phyloP scores from a whole-genome alignment of 2,113 vertebrate species.

The Noturus placidus region DNA sequence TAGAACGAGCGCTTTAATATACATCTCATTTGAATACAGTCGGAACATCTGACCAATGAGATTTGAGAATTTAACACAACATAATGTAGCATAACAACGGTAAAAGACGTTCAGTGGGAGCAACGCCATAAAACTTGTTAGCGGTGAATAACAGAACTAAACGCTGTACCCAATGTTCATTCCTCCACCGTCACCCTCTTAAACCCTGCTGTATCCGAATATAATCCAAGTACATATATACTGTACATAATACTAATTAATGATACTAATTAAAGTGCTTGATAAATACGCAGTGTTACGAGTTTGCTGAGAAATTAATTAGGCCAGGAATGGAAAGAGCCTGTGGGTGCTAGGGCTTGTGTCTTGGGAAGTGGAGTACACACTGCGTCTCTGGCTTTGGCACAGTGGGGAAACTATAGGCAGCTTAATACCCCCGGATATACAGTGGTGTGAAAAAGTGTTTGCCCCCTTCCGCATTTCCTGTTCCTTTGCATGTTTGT shows the following conservation, averaged over 20 bases:
- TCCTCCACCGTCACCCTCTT: not conserved
- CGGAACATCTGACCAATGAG: no score
- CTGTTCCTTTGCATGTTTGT: no score
- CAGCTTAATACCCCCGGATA: constrained; percentile 63
- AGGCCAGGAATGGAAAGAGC: constrained; percentile 68
- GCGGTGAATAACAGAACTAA: not conserved
- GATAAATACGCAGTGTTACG: constrained; percentile 73
- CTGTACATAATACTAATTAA: constrained; percentile 42
- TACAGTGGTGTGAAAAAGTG: no score
- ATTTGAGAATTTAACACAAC: not conserved
- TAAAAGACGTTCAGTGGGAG: not conserved
- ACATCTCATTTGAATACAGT: not conserved
- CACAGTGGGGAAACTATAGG: constrained; percentile 54
- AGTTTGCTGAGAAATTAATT: constrained; percentile 76
- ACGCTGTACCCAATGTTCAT: not conserved
- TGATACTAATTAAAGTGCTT: constrained; percentile 74
- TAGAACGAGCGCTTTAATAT: not conserved
- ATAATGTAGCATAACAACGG: not conserved
- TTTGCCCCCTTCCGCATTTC: no score
- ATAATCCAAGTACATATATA: constrained; percentile 65
- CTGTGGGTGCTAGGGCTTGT: constrained; percentile 59
- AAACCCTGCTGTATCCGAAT: constrained; percentile 56
- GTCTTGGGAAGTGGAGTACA: constrained; percentile 56
- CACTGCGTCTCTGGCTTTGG: constrained; percentile 62
- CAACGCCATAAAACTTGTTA: not conserved